Conservation (phyloP, 2,797 vertebrate genomes). For the Avahi laniger region DNA sequence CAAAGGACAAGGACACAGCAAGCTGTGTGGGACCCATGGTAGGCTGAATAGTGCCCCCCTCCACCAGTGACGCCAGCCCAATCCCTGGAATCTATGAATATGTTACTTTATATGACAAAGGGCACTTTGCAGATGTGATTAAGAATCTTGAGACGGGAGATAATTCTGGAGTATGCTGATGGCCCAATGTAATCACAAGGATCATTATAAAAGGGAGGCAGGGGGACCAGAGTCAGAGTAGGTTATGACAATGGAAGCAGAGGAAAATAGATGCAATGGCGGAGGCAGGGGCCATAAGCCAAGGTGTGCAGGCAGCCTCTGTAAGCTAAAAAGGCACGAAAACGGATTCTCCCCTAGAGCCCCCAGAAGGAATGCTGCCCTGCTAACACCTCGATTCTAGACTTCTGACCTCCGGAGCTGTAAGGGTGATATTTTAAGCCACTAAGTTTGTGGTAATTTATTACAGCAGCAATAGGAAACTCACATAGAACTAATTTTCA, state of each 20-base stretch:
- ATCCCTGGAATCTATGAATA: neutral
- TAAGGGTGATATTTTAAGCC: neutral
- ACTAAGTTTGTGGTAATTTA: neutral
- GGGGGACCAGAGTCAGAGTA: neutral
- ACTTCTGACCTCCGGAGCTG: neutral
- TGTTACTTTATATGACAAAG: neutral
- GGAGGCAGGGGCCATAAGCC: neutral
- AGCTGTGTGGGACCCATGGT: neutral
- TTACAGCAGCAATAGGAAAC: neutral
- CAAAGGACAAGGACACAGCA: neutral
- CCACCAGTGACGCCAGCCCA: neutral
- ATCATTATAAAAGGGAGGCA: neutral
- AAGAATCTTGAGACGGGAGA: neutral
- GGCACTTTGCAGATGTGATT: neutral
- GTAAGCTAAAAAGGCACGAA: neutral
- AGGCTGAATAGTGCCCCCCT: neutral
- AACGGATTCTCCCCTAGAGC: neutral
- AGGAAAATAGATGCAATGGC: neutral
- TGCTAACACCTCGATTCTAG: neutral
- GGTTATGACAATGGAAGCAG: neutral
- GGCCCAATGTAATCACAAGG: neutral
- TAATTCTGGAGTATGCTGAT: neutral
- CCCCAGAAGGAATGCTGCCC: neutral
- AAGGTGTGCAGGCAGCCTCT: neutral
- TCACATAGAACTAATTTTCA: neutral